Base-by-base conservation (phyloP, 2,888 invertebrate genomes). In the Tachystola acroxantha region DNA sequence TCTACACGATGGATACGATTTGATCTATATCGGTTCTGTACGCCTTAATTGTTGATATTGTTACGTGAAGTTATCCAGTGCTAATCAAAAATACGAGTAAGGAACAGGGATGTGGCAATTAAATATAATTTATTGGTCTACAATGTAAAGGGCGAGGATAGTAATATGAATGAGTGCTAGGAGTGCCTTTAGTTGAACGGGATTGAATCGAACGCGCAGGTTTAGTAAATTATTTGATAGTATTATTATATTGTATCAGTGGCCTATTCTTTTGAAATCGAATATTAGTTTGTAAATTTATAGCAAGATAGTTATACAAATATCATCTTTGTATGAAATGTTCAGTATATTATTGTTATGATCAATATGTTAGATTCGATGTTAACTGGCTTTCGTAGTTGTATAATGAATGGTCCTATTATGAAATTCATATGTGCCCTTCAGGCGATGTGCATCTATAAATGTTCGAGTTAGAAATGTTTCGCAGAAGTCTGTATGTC, bases 171-270 rank as follows among this genome's bases (percentile, higher is more conserved):
- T 32, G 53, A 53, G 64, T 67, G 64, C 63, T 59, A 54, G 47
- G 55, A 72, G 80, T 79, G 77, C 77, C 79, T 77, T 77, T 48
- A 53, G 43, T 54, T 48, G 59, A 55, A 56, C 50, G 48, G 46
- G 53, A 61, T 52, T 52, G 51, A 62, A 64, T 61, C 53, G 49
- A 60, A 54, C 45, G 45, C 39, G 43, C 50, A 50, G 56, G 41
- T 50, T 52, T 41, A 19, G 22, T 60, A 60, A 66, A 56, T 64
- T 67, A 65, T 64, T 64, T 43, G 48, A 66, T 70, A 72, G 72
- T 76, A 75, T 75, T 77, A 75, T 62, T 57, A 53, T 47, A 39
- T 54, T 55, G 56, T 54, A 50, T 54, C 59, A 56, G 58, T 48
- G 64, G 60, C 63, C 62, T 64, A 50, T 53, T 50, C 45, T 46